A percentile compares a stretch with the other conserved stretches of the same genome.
Conservation (phyloP, 2,888 invertebrate genomes). For the Oscheius sp. region DNA sequence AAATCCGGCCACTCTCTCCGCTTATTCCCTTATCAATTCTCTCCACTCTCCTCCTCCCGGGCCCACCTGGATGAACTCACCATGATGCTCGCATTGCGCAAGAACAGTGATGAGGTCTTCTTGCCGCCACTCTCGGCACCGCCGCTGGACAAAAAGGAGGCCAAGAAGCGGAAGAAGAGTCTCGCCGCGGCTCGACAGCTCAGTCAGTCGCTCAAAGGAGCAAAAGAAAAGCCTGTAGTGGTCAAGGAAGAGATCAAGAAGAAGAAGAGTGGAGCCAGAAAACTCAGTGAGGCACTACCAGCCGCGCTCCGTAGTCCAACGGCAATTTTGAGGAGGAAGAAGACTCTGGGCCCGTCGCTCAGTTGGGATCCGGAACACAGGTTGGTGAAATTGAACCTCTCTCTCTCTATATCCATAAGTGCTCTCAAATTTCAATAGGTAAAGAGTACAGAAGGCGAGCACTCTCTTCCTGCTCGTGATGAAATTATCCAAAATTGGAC, state of each 20-base stretch:
- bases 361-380: conserved; percentile 70
- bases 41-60: background rate
- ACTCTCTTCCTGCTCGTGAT: no score
- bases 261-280: conserved; percentile 53
- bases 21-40: conserved; percentile 38
- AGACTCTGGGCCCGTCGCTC: conserved; percentile 66
- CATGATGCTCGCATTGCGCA: conserved; percentile 38
- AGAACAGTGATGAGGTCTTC: conserved; percentile 38
- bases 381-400: conserved; percentile 22
- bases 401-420: no score
- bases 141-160: conserved; percentile 5
- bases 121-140: conserved; percentile 19
- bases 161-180: conserved; percentile 22
- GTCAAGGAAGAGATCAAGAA: conserved; percentile 38
- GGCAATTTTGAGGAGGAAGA: conserved; percentile 58
- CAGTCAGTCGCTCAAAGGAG: conserved; percentile 16
- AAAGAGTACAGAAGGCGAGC: no score
- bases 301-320: conserved; percentile 59
- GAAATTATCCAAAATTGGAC: no score
- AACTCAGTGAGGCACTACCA: conserved; percentile 55
- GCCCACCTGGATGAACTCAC: conserved; percentile 15
- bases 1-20: conserved; percentile 28
- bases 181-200: conserved; percentile 7
- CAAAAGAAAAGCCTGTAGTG: conserved; percentile 16
- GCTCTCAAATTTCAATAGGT: no score